A percentile compares a stretch with the other conserved stretches of the same genome.
phyloP scores from a whole-genome alignment of 2,113 vertebrate species.

The Crotalus viridis region DNA sequence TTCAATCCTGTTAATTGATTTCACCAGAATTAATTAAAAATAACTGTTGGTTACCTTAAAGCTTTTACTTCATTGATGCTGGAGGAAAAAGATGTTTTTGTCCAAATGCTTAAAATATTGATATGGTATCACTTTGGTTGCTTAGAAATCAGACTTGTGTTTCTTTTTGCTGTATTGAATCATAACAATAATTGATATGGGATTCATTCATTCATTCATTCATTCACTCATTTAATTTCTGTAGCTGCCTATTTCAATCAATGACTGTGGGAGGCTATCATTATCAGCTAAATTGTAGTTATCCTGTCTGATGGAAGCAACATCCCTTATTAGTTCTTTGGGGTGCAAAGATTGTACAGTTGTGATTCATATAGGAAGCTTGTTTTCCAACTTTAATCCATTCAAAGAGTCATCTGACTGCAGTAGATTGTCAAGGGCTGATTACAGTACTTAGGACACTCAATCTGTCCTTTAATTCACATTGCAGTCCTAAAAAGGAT shows the following conservation, averaged over 20 bases:
- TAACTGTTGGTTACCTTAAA: slow-evolving; percentile 13
- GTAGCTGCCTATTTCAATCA: not conserved
- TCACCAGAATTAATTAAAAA: not conserved
- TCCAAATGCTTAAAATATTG: slow-evolving; percentile 21
- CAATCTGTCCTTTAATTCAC: not conserved
- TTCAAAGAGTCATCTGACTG: not conserved
- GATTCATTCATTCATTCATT: not conserved
- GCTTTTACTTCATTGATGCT: not conserved
- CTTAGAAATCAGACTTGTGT: rapidly evolving
- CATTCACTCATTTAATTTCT: not conserved
- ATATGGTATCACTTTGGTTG: slow-evolving; percentile 10
- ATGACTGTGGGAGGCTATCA: not conserved
- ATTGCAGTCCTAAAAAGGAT: not conserved
- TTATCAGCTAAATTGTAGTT: not conserved
- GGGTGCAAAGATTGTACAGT: not conserved
- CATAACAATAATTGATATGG: not conserved
- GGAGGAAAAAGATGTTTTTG: not conserved
- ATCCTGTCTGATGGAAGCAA: not conserved
- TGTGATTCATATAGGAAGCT: not conserved
- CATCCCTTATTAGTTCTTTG: not conserved
- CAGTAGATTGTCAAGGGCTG: not conserved
- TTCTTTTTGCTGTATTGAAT: rapidly evolving
- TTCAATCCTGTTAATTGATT: not conserved
- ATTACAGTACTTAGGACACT: not conserved
- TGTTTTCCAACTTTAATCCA: not conserved